A percentile compares a stretch with the other conserved stretches of the same genome.
Evolutionary conservation across 2,888 invertebrate species (phyloP).

Genomic region (Drosophila kanekoi): DNA sequence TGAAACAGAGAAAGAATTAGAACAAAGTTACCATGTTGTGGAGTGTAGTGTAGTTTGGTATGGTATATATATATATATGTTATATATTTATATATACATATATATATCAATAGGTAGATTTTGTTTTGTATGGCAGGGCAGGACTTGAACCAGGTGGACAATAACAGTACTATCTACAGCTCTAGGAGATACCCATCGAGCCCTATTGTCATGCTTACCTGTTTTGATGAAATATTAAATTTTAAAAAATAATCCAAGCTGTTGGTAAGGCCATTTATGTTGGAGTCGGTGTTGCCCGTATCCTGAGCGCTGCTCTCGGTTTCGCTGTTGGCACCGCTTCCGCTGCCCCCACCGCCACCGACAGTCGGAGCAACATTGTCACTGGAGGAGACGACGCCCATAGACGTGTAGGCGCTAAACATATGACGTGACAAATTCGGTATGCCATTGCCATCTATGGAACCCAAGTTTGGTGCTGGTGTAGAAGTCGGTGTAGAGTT

Average conservation of each 20-base stretch:
- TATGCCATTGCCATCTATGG: constrained; percentile 59
- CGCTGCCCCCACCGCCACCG: constrained; percentile 33
- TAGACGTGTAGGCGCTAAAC: constrained; percentile 50
- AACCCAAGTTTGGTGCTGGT: constrained; percentile 8
- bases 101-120: background rate
- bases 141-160: constrained; percentile 31
- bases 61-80: constrained; percentile 1
- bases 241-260: constrained; percentile 72
- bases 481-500: constrained; percentile 40
- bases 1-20: constrained; percentile 63
- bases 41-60: constrained; percentile 20
- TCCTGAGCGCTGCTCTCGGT: constrained; percentile 69
- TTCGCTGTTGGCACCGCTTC: constrained; percentile 57
- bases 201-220: constrained; percentile 63
- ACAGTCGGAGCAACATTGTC: constrained; percentile 16
- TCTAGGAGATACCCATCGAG: background rate
- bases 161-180: constrained; percentile 8
- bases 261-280: constrained; percentile 78
- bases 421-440: constrained; percentile 66
- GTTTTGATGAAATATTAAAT: constrained; percentile 78
- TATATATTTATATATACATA: background rate
- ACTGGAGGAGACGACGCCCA: constrained; percentile 25
- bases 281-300: constrained; percentile 66
- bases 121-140: constrained; percentile 22
- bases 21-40: constrained; percentile 56